Evolutionary conservation across 37 sponge, comb jelly and placozoan species (phyloP).

Genomic region (Hexactinellida sp.): DNA sequence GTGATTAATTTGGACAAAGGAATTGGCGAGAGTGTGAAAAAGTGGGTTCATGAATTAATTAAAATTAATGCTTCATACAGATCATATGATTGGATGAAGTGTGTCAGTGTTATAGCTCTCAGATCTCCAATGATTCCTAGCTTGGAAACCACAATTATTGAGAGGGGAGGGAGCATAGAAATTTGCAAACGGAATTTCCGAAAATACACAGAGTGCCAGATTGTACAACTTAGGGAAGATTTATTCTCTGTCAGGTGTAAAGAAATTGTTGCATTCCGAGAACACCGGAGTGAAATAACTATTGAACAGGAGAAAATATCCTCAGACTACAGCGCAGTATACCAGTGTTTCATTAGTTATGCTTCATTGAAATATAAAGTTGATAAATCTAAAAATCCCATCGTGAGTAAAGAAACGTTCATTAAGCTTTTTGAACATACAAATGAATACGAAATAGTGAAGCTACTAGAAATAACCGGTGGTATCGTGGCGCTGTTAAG

Average conservation of each 20-base stretch:
- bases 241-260: not conserved
- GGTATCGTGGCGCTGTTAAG: not conserved
- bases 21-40: not conserved
- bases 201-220: not conserved
- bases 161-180: not conserved
- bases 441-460: not conserved
- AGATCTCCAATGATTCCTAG: too few relatives aligned
- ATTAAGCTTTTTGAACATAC: not conserved
- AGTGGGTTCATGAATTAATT: not conserved
- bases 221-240: not conserved
- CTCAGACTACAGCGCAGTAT: not conserved
- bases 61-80: not conserved
- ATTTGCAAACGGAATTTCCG: not conserved
- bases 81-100: not conserved
- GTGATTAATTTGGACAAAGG: not conserved
- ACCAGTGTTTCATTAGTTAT: not conserved
- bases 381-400: not conserved
- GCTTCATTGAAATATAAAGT: not conserved
- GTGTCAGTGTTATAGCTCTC: not conserved
- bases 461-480: not conserved
- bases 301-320: not conserved
- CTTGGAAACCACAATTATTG: not conserved
- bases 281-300: not conserved
- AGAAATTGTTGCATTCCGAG: not conserved
- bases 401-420: not conserved